A percentile compares a stretch with the other conserved stretches of the same genome.
Evolutionary conservation across 2,888 invertebrate genomes (phyloP).

Genomic region (Perizoma flavofasciatum): DNA sequence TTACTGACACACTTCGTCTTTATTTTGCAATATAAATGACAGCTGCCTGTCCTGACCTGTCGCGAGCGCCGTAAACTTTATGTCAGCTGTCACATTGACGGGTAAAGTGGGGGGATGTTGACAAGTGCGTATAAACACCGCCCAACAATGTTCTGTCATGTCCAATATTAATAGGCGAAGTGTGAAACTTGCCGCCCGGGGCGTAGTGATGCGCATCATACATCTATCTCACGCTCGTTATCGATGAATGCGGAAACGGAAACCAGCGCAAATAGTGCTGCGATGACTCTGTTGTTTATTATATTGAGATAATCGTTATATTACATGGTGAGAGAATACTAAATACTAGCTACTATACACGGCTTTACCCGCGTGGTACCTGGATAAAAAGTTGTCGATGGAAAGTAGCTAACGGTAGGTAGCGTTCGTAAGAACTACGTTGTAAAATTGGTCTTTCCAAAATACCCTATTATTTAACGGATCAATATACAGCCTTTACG

Average conservation of each 20-base stretch:
- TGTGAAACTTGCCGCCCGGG: slow-evolving; percentile 33
- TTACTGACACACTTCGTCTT: slow-evolving; percentile 14
- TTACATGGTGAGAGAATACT: too few species aligned
- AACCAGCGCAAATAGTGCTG: slow-evolving; percentile 9
- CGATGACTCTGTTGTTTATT: slow-evolving; percentile 5
- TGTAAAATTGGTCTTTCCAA: too few species aligned
- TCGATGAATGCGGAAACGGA: slow-evolving; percentile 22
- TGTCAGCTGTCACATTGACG: slow-evolving; percentile 43
- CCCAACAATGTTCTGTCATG: slow-evolving; percentile 35
- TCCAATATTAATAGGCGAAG: slow-evolving; percentile 37
- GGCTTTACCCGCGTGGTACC: too few species aligned
- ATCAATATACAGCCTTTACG: too few species aligned
- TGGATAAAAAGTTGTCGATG: too few species aligned
- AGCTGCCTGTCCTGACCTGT: slow-evolving; percentile 19
- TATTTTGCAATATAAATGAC: slow-evolving; percentile 29
- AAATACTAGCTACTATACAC: too few species aligned
- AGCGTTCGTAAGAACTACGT: too few species aligned
- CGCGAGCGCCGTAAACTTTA: slow-evolving; percentile 32
- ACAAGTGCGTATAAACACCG: slow-evolving; percentile 41
- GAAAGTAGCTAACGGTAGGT: too few species aligned
- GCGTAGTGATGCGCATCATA: slow-evolving; percentile 22
- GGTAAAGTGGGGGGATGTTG: slow-evolving; percentile 23
- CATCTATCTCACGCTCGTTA: slow-evolving; percentile 5
- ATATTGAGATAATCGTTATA: slow-evolving; percentile 1
- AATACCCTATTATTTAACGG: too few species aligned